Evolutionary conservation across 2,113 vertebrate genomes (phyloP).

Genomic region (Serilophus lunatus): DNA sequence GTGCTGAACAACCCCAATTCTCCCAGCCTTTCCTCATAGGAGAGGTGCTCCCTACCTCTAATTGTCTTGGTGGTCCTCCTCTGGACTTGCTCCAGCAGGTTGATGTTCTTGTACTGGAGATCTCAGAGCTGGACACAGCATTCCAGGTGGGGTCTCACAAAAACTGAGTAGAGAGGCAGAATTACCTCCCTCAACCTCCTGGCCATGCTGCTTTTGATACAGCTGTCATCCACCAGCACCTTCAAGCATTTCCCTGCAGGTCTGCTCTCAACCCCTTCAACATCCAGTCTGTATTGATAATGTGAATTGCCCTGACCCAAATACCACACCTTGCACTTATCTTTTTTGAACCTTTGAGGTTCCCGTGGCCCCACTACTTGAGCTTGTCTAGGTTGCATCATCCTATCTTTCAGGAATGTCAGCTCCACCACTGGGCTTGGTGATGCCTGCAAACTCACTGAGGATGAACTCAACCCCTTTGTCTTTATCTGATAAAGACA

Average conservation of each 20-base stretch:
- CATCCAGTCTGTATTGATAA: background rate
- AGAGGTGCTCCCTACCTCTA: background rate
- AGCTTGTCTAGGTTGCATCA: background rate
- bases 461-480: background rate
- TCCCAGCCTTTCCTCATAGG: background rate
- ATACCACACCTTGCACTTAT: background rate
- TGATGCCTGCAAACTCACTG: background rate
- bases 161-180: background rate
- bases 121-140: background rate
- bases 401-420: background rate
- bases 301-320: rapidly evolving
- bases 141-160: background rate
- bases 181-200: background rate
- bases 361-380: background rate
- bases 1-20: background rate
- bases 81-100: background rate
- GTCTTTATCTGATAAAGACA: background rate
- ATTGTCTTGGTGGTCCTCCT: background rate
- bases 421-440: rapidly evolving
- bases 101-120: background rate
- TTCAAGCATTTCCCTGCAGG: background rate
- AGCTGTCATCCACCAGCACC: background rate
- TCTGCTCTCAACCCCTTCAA: background rate
- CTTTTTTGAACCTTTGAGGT: background rate
- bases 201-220: background rate